Base-by-base conservation (phyloP, 2,888 invertebrate species). In the Onthophagus sagittarius region DNA sequence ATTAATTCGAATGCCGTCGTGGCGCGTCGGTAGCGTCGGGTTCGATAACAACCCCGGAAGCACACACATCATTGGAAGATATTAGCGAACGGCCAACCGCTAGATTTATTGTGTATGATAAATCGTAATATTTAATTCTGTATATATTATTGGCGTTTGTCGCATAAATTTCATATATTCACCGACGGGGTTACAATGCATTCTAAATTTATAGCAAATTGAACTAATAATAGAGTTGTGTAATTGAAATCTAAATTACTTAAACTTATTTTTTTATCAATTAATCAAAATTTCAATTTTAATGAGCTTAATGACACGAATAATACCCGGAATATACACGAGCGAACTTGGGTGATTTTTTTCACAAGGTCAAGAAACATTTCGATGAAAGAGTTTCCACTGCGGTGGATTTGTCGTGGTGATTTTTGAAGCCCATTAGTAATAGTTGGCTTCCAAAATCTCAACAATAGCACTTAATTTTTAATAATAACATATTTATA, bases 191-290 rank as follows among this genome's bases (percentile, higher is more conserved):
- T 62, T 23, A 62, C 33, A 15, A 31, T 33, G 67, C 62, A 23
- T 62, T 71, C 23, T 31, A 62, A 74, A 74, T 74, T 74, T 72
- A 74, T 74, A 74, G 74, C 74, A 74, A 74, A 74, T 74, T 74
- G 72, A 74, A 72, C 69, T 74, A 72, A 74, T 74, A 74, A 74
- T 70, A 74, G 71, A 71, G 62, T 69, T 63, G 62, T 63, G 62
- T 70, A 82, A 82, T 83, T 23, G 23, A 23, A 23, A 23, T 23
- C 23, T 2, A 23, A 23, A 23, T 23, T 23, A 23, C 23, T 23
- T 23, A 23, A 23, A 23, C 23, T 23, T 23, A 23, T 23, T 23
- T 23, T 23, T 23, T 23, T 23, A 2, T 2, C 23, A 23, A 64
- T 23, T 64, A 13, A 23, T 23, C 13, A 63, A 1, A 62, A 2